A percentile compares a stretch with the other conserved stretches of the same genome.
Conservation (phyloP, 2,888 invertebrate species). For the Yponomeuta sedellus region DNA sequence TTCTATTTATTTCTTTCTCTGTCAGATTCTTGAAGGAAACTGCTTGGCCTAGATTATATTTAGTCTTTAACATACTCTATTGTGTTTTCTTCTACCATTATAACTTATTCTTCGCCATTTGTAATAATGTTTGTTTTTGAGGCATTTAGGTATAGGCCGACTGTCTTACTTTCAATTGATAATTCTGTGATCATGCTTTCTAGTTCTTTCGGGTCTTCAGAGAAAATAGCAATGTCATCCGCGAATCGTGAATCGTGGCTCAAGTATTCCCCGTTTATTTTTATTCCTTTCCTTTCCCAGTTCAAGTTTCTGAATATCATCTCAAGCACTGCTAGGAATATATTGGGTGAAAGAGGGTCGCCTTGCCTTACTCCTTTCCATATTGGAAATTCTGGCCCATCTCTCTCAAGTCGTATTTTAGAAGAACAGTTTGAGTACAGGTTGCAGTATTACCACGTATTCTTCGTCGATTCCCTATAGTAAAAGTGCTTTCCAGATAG, state of each 20-base stretch:
- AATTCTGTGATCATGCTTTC: no score
- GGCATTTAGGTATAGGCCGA: no score
- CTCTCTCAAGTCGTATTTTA: slow-evolving; percentile 6
- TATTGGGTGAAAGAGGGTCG: no score
- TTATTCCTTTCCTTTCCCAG: neutral
- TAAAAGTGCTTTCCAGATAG: slow-evolving; percentile 7
- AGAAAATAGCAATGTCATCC: slow-evolving; percentile 5
- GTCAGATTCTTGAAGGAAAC: slow-evolving; percentile 17
- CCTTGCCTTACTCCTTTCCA: no score
- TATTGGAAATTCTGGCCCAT: no score
- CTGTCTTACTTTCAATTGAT: no score
- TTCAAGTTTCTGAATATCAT: no score
- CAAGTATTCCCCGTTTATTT: slow-evolving; percentile 13
- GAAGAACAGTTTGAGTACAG: neutral
- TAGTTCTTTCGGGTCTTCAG: no score
- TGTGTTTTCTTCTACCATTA: no score
- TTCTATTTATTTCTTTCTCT: slow-evolving; percentile 20
- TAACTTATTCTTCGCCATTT: no score
- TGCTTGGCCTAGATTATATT: slow-evolving; percentile 17
- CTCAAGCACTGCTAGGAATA: no score
- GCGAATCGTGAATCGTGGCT: slow-evolving; percentile 12
- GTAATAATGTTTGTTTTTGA: no score
- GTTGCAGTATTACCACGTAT: slow-evolving; percentile 2
- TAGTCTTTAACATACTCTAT: slow-evolving; percentile 10
- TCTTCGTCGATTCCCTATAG: slow-evolving; percentile 13